Conservation (phyloP, 2,113 vertebrate species). For the Oceanites oceanicus region DNA sequence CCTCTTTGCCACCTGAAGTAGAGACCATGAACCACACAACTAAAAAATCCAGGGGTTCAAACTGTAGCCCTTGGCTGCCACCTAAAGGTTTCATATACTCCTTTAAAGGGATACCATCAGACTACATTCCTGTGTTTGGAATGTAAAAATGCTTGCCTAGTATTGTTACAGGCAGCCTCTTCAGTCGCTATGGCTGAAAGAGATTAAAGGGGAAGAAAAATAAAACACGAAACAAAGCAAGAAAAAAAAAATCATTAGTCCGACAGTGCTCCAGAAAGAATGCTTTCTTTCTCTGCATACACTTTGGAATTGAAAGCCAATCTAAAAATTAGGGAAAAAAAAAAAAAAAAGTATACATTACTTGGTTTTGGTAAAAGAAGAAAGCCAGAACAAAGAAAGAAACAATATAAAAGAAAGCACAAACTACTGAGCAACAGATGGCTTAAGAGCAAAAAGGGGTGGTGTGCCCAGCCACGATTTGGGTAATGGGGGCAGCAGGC, state of each 20-base stretch:
- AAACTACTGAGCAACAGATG: background rate
- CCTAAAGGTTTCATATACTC: slow-evolving; percentile 73
- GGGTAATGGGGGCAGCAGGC: background rate
- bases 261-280: background rate
- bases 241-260: rapidly evolving
- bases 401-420: background rate
- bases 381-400: background rate
- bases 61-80: slow-evolving; percentile 79
- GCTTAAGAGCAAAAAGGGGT: background rate
- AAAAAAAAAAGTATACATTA: background rate
- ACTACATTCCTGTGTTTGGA: background rate
- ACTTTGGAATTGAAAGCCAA: background rate
- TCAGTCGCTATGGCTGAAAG: background rate
- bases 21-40: slow-evolving; percentile 30
- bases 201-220: background rate
- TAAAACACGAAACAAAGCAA: background rate
- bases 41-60: slow-evolving; percentile 50
- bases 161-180: background rate
- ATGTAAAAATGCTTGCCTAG: background rate
- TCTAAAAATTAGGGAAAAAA: background rate
- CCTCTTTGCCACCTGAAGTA: slow-evolving; percentile 1
- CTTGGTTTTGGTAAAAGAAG: background rate
- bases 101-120: background rate
- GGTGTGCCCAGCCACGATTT: background rate
- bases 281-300: background rate